Evolutionary conservation across 1,140 invertebrate genomes (phyloP).

Genomic region (Cotesia typhae): DNA sequence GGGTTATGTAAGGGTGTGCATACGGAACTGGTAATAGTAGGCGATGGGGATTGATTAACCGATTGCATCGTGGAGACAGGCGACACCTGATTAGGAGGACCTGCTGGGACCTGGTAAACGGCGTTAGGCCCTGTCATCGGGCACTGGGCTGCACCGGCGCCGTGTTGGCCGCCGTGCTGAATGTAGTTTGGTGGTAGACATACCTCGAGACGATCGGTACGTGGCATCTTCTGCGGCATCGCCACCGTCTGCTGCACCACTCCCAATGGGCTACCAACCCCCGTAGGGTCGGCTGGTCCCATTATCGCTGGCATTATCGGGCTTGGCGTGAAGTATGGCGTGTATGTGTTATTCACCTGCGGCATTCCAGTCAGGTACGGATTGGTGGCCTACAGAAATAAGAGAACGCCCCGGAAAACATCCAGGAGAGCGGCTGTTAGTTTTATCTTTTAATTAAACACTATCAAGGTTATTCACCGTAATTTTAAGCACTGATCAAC

Average conservation of each 20-base stretch:
- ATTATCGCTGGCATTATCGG: conserved; percentile 85
- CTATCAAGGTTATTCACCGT: not conserved
- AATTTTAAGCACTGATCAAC: too few relatives aligned
- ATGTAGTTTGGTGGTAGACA: conserved; percentile 69
- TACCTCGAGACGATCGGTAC: conserved; percentile 96
- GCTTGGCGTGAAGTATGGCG: conserved; percentile 86
- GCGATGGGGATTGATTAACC: conserved; percentile 61
- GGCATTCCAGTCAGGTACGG: conserved; percentile 90
- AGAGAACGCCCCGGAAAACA: conserved; percentile 53
- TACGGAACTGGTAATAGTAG: conserved; percentile 54
- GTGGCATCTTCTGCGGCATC: conserved; percentile 89
- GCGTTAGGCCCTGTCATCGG: conserved; percentile 57
- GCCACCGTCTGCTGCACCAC: conserved; percentile 86
- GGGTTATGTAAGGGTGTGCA: conserved; percentile 62
- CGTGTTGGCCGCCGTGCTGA: conserved; percentile 60
- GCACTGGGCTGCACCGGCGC: conserved; percentile 60
- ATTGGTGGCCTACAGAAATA: conserved; percentile 78
- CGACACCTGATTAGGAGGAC: conserved; percentile 65
- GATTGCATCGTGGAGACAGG: conserved; percentile 65
- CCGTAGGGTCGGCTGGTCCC: conserved; percentile 80
- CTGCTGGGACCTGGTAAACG: conserved; percentile 62
- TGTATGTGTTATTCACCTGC: conserved; percentile 83
- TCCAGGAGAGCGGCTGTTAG: conserved; percentile 43
- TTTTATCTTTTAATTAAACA: conserved; percentile 1
- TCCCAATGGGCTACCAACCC: conserved; percentile 74